Conservation (phyloP, 2,888 invertebrate species). For the Dasypogon diadema region DNA sequence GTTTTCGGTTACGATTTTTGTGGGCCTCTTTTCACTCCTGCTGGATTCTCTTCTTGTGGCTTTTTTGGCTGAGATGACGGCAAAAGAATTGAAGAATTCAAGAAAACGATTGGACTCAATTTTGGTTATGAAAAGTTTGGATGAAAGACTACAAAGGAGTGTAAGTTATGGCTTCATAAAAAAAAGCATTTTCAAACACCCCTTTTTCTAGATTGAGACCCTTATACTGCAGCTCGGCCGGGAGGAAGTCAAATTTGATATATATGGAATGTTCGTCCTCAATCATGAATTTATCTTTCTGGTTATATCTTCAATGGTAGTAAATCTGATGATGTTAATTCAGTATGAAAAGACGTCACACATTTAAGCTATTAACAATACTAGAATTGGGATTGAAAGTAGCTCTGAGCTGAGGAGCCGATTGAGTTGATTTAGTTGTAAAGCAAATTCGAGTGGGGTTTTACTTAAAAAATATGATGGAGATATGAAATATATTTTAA, state of each 20-base stretch:
- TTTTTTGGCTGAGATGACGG: neutral
- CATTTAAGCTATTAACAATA: no score
- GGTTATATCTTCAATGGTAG: neutral
- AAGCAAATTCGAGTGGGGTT: no score
- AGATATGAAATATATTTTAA: no score
- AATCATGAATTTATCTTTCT: neutral
- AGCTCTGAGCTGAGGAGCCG: no score
- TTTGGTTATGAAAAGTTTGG: neutral
- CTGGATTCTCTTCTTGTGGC: neutral
- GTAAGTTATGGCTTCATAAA: neutral
- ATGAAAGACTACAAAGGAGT: constrained; percentile 21
- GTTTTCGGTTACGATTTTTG: neutral
- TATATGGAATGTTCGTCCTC: constrained; percentile 6
- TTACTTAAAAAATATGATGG: no score
- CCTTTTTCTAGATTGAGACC: neutral
- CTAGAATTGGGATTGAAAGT: no score
- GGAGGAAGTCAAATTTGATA: neutral
- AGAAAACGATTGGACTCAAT: neutral
- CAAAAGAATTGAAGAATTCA: neutral
- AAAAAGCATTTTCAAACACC: neutral
- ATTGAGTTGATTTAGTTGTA: no score
- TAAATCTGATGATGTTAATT: constrained; percentile 1
- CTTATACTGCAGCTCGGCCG: neutral
- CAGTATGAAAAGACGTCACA: constrained; percentile 13
- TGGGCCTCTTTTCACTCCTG: neutral